Conservation (phyloP, 2,888 invertebrate species). For the Synergus itoensis region DNA sequence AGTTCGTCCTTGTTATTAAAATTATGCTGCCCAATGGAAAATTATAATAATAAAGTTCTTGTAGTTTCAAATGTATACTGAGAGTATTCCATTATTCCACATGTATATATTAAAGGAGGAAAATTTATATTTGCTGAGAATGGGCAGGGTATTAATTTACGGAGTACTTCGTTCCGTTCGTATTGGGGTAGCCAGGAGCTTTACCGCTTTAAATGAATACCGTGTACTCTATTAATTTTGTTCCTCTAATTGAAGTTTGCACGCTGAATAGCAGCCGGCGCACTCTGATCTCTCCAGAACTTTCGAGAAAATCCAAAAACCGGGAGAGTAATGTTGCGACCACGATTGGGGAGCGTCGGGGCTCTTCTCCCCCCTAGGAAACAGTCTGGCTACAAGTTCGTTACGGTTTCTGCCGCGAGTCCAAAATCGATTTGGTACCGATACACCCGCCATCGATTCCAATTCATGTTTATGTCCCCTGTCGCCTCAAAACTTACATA, state of each 20-base stretch:
- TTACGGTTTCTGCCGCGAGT: slow-evolving; percentile 49
- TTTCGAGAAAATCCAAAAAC: slow-evolving; percentile 45
- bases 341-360: slow-evolving; percentile 47
- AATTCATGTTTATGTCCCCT: slow-evolving; percentile 46
- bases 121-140: slow-evolving; percentile 1
- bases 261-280: slow-evolving; percentile 27
- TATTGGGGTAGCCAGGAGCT: slow-evolving; percentile 20
- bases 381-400: slow-evolving; percentile 46
- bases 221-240: slow-evolving; percentile 36
- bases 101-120: not conserved
- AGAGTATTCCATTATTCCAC: not conserved
- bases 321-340: slow-evolving; percentile 44
- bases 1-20: no score
- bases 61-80: not conserved
- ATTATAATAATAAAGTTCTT: not conserved
- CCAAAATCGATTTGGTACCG: slow-evolving; percentile 44
- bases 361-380: slow-evolving; percentile 46
- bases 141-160: slow-evolving; percentile 11
- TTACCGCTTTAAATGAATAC: slow-evolving; percentile 29
- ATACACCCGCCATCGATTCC: slow-evolving; percentile 30
- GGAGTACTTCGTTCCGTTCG: not conserved
- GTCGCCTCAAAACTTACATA: slow-evolving; percentile 50
- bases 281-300: slow-evolving; percentile 7
- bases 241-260: slow-evolving; percentile 36
- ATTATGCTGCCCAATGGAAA: no score